phyloP scores from a whole-genome alignment of 2,113 vertebrate genomes.

The Monopterus albus region DNA sequence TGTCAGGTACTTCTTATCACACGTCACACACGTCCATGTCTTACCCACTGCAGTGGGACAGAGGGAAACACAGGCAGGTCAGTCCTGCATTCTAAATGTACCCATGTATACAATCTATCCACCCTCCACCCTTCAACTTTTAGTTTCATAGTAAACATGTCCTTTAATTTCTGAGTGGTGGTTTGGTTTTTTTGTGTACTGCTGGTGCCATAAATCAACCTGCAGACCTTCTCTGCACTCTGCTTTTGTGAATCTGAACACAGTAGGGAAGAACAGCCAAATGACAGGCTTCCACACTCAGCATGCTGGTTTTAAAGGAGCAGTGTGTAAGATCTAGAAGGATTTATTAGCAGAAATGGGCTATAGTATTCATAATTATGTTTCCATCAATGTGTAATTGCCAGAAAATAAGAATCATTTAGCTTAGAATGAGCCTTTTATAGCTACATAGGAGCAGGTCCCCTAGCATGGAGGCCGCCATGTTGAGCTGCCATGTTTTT shows the following conservation, averaged over 20 bases:
- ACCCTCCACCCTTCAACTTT: not conserved
- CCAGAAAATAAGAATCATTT: no score
- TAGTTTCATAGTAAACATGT: not conserved
- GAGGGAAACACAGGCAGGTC: not conserved
- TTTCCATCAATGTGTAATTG: no score
- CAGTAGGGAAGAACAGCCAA: not conserved
- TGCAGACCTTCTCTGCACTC: not conserved
- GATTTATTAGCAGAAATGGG: no score
- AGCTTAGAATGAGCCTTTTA: no score
- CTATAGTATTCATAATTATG: no score
- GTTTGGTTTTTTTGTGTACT: not conserved
- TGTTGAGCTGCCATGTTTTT: no score
- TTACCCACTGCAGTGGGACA: constrained; percentile 88
- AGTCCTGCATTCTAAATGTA: not conserved
- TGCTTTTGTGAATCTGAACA: not conserved
- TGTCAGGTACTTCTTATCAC: constrained; percentile 97
- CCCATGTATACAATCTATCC: not conserved
- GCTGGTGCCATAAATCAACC: not conserved
- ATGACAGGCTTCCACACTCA: not conserved
- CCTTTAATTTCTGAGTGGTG: not conserved
- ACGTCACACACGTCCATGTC: constrained; percentile 94
- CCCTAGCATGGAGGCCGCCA: no score
- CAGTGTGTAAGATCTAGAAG: no score
- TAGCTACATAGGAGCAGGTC: no score
- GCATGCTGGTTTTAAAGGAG: not conserved